Percentiles rank a stretch among this genome's conserved stretches.
These are phyloP conservation scores for Spodoptera litura DNA, from an alignment of 1,140 invertebrate genomes.

Conservation along the genomic window DNA sequence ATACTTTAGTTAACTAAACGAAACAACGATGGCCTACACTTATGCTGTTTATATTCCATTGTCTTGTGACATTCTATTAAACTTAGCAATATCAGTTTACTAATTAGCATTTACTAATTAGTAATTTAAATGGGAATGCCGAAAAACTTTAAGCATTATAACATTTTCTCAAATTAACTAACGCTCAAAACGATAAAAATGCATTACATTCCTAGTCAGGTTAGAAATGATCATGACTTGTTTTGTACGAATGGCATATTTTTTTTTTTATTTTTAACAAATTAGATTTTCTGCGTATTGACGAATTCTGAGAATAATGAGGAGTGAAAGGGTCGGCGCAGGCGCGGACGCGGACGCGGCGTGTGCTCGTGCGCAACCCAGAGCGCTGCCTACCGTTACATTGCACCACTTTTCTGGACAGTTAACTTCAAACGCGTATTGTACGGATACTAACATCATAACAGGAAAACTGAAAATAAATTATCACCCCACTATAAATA, in stretches of 20 bases:
- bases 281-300: slow-evolving; percentile 72
- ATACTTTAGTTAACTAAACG: too few species aligned
- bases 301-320: slow-evolving; percentile 60
- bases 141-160: too few species aligned
- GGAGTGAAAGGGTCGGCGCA: slow-evolving; percentile 47
- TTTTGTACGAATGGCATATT: slow-evolving; percentile 57
- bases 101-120: too few species aligned
- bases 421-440: slow-evolving; percentile 62
- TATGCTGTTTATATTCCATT: not conserved
- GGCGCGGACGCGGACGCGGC: slow-evolving; percentile 56
- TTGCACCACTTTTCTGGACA: slow-evolving; percentile 73
- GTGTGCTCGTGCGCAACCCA: slow-evolving; percentile 63
- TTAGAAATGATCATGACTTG: slow-evolving; percentile 51
- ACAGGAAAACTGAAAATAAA: slow-evolving; percentile 25
- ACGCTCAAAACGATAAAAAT: not conserved
- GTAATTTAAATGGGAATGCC: too few species aligned
- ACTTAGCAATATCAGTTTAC: too few species aligned
- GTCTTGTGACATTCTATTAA: too few species aligned
- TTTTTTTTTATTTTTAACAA: slow-evolving; percentile 62
- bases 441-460: slow-evolving; percentile 49
- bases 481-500: not conserved
- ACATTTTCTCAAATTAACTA: too few species aligned
- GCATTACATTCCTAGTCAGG: slow-evolving; percentile 53
- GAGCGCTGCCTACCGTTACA: slow-evolving; percentile 75
- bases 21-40: not conserved